These are phyloP conservation scores for Cossypha niveicapilla DNA, from an alignment of 2,797 vertebrate species.

Conservation along the genomic window DNA sequence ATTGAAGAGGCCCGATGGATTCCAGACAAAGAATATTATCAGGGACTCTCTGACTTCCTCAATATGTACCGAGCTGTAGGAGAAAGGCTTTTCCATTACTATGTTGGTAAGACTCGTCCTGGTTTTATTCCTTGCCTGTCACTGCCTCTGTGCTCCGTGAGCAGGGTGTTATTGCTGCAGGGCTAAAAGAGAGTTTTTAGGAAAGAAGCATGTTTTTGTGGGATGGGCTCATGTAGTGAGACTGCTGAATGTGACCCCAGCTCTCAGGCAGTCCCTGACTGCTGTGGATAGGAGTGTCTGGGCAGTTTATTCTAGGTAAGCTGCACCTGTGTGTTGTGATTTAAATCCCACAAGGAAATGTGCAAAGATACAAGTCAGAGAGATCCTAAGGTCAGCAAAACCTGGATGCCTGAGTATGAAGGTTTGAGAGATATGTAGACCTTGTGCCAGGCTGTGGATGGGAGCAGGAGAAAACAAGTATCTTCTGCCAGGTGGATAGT, in stretches of 20 bases:
- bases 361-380: not conserved
- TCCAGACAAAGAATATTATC: slow-evolving; percentile 87
- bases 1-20: slow-evolving; percentile 83
- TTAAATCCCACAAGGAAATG: not conserved
- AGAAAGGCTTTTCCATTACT: slow-evolving; percentile 80
- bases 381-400: not conserved
- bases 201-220: not conserved
- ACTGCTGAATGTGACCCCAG: not conserved
- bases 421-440: not conserved
- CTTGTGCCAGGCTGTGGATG: not conserved
- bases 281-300: not conserved
- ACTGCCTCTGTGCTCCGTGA: rapidly evolving
- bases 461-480: not conserved
- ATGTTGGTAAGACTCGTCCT: slow-evolving; percentile 83
- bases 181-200: not conserved
- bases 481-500: not conserved
- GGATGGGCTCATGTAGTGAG: not conserved
- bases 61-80: slow-evolving; percentile 80
- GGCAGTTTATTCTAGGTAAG: not conserved
- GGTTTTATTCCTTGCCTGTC: not conserved
- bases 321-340: rapidly evolving
- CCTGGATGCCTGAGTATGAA: not conserved
- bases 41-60: slow-evolving; percentile 89
- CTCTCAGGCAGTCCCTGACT: not conserved
- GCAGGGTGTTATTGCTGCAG: not conserved